Percentiles rank a stretch among this genome's conserved stretches.
phyloP scores from a whole-genome alignment of 2,113 vertebrate species.

The Gulo gulo region DNA sequence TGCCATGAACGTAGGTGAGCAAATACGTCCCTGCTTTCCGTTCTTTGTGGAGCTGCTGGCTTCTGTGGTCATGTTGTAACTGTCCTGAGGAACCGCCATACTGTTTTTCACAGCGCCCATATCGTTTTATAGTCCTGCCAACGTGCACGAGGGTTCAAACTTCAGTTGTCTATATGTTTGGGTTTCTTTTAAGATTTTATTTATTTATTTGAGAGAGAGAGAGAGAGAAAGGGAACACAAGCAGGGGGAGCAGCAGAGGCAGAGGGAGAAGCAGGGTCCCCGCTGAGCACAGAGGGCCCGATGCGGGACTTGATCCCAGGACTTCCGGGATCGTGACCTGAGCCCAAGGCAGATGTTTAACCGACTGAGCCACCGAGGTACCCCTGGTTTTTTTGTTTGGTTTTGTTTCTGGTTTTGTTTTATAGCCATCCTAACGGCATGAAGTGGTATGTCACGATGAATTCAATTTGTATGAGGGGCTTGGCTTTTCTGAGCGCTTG shows the following conservation, averaged over 20 bases:
- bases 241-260: no score
- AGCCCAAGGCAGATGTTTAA: no score
- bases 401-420: not conserved
- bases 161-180: no score
- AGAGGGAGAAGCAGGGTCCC: no score
- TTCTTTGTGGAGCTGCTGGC: not conserved
- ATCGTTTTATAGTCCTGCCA: not conserved
- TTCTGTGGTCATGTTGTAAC: not conserved
- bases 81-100: not conserved
- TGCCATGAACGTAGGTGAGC: not conserved
- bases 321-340: no score
- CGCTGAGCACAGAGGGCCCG: no score
- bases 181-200: no score
- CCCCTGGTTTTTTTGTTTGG: not conserved
- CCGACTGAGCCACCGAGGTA: no score
- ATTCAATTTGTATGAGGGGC: not conserved
- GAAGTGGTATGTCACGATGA: not conserved
- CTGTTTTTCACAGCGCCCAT: not conserved
- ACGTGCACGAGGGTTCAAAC: not conserved
- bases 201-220: no score
- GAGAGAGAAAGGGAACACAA: no score
- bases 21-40: not conserved
- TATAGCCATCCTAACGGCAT: not conserved
- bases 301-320: no score
- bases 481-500: no score